Evolutionary conservation across 2,797 vertebrate species (phyloP).

Genomic region (Synaphobranchus kaupii): DNA sequence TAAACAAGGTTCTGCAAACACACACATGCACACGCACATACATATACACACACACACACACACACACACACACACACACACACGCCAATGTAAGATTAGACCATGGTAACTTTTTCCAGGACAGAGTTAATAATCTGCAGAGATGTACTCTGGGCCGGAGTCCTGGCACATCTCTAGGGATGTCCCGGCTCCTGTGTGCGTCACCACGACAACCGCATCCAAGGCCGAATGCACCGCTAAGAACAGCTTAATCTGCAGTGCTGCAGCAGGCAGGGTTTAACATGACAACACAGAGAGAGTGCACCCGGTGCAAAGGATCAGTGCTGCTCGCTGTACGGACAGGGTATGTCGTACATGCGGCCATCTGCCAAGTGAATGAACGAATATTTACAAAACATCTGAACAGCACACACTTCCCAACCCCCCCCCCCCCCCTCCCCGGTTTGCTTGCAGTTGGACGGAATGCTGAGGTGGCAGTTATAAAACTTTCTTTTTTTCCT

Average conservation of each 20-base stretch:
- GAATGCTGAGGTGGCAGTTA: neutral
- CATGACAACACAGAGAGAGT: neutral
- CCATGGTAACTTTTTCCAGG: neutral
- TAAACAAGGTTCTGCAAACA: too few relatives aligned
- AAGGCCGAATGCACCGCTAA: neutral
- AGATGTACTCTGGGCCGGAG: neutral
- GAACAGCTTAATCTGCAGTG: neutral
- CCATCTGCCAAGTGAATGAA: neutral
- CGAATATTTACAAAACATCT: neutral
- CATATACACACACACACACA: neutral
- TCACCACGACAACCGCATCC: neutral
- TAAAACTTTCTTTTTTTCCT: neutral
- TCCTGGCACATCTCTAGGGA: neutral
- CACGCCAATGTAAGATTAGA: neutral
- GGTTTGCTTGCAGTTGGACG: neutral
- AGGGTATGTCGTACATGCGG: neutral
- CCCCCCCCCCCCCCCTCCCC: too few relatives aligned
- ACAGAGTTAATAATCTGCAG: slow-evolving; percentile 1
- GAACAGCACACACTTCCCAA: neutral
- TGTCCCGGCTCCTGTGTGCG: neutral
- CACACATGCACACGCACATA: neutral
- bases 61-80: neutral
- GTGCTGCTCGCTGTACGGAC: too few relatives aligned
- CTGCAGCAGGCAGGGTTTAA: neutral
- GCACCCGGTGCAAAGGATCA: too few relatives aligned